Conservation (phyloP, 1,140 invertebrate genomes). For the Hypothenemus hampei region DNA sequence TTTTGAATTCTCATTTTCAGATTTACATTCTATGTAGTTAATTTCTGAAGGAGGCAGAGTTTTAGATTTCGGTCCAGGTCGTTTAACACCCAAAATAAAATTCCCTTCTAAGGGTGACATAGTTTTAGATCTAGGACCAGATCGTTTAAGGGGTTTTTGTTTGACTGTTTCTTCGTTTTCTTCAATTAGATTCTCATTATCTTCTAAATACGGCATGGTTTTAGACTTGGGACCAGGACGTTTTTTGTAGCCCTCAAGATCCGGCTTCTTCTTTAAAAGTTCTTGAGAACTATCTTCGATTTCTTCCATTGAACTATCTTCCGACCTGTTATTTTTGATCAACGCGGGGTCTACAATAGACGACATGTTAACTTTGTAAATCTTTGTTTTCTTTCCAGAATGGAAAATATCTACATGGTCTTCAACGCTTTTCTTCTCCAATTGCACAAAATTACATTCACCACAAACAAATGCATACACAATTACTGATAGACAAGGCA, state of each 20-base stretch:
- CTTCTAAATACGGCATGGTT: not conserved
- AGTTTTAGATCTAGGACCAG: too few relatives aligned
- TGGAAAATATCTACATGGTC: slow-evolving; percentile 51
- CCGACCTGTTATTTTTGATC: too few relatives aligned
- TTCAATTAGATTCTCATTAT: not conserved
- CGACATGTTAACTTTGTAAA: slow-evolving; percentile 31
- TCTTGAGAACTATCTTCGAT: slow-evolving; percentile 7
- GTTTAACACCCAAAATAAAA: not conserved
- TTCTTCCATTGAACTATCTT: too few relatives aligned
- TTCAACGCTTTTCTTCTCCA: slow-evolving; percentile 54
- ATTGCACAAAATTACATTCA: slow-evolving; percentile 63
- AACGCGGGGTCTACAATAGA: slow-evolving; percentile 13
- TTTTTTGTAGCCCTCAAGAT: not conserved
- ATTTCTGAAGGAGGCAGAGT: not conserved
- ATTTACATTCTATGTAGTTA: not conserved
- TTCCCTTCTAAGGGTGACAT: not conserved
- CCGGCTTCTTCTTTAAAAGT: not conserved
- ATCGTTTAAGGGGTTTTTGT: too few relatives aligned
- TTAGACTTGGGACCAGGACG: not conserved
- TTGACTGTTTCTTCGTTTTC: not conserved
- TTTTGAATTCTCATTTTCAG: not conserved
- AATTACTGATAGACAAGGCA: slow-evolving; percentile 33
- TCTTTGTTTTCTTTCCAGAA: slow-evolving; percentile 14
- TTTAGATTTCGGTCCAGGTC: slow-evolving; percentile 21
- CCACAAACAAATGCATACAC: slow-evolving; percentile 61